Evolutionary conservation across 2,113 vertebrate species (phyloP).

Genomic region (Polypterus bichir): DNA sequence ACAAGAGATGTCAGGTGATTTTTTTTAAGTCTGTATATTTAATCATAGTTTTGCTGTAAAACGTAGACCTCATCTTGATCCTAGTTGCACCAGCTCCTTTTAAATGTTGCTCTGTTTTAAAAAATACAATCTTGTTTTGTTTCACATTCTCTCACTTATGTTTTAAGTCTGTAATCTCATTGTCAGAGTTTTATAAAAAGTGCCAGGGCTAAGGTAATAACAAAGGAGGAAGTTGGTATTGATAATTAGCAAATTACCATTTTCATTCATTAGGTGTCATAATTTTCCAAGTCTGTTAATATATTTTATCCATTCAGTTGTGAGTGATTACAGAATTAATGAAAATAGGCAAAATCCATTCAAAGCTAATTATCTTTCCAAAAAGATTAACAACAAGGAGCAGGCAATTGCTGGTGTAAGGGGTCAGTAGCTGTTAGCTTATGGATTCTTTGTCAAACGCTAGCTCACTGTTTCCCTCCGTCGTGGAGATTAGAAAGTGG

Average conservation of each 20-base stretch:
- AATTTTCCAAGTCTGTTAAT: conserved; percentile 18
- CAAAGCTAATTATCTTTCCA: not conserved
- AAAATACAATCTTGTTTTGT: conserved; percentile 27
- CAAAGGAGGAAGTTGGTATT: conserved; percentile 29
- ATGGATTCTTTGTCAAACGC: not conserved
- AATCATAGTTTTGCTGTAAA: too few species aligned
- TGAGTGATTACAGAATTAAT: not conserved
- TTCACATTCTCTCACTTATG: conserved; percentile 1
- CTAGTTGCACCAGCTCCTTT: conserved; percentile 2
- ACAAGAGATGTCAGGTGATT: too few species aligned
- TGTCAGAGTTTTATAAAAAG: conserved; percentile 8
- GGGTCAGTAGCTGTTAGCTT: not conserved
- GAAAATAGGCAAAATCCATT: not conserved
- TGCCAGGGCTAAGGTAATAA: conserved; percentile 13
- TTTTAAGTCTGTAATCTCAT: conserved; percentile 19
- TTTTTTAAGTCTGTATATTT: too few species aligned
- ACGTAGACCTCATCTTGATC: too few species aligned
- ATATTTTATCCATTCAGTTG: not conserved
- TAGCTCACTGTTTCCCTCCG: too few species aligned
- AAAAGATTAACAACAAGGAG: not conserved
- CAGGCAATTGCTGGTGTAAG: too few species aligned
- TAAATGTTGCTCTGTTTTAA: conserved; percentile 37
- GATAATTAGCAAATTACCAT: conserved; percentile 57
- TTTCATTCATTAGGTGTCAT: conserved; percentile 42
- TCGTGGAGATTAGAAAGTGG: too few species aligned